These are phyloP conservation scores for Scaptomyza pallida DNA, from an alignment of 1,140 invertebrate species.

Conservation along the genomic window DNA sequence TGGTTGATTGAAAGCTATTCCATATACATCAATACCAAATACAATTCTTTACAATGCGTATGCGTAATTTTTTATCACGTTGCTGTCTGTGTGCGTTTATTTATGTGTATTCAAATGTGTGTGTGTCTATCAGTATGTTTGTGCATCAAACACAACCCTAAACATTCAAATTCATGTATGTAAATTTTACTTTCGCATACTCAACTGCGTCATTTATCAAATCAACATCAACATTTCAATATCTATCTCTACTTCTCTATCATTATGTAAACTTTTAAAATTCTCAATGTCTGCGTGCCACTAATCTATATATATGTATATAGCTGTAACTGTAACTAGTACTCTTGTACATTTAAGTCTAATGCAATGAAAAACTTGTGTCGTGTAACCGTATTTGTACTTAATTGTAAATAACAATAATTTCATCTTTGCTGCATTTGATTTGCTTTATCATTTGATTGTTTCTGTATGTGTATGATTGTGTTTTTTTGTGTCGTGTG, in stretches of 20 bases:
- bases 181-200: constrained; percentile 1
- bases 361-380: constrained; percentile 18
- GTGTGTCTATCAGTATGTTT: constrained; percentile 23
- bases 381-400: constrained; percentile 12
- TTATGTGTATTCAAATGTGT: constrained; percentile 36
- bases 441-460: constrained; percentile 12
- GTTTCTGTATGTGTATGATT: constrained; percentile 27
- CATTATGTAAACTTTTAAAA: neutral
- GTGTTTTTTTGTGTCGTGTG: constrained; percentile 41
- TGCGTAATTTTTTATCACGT: constrained; percentile 63
- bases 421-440: constrained; percentile 21
- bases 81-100: constrained; percentile 60
- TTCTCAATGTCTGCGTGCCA: constrained; percentile 19
- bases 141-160: constrained; percentile 20
- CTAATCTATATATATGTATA: constrained; percentile 1
- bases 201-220: constrained; percentile 24
- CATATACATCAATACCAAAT: constrained; percentile 66
- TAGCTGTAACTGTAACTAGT: constrained; percentile 13
- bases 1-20: constrained; percentile 75
- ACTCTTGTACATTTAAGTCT: constrained; percentile 3
- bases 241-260: constrained; percentile 4
- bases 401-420: constrained; percentile 11
- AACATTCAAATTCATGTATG: neutral
- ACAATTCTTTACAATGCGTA: constrained; percentile 45
- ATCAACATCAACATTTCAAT: constrained; percentile 25